Percentiles rank a stretch among this genome's conserved stretches.
These are phyloP conservation scores for Halictus ligatus DNA, from an alignment of 2,888 invertebrate species.

Conservation along the genomic window DNA sequence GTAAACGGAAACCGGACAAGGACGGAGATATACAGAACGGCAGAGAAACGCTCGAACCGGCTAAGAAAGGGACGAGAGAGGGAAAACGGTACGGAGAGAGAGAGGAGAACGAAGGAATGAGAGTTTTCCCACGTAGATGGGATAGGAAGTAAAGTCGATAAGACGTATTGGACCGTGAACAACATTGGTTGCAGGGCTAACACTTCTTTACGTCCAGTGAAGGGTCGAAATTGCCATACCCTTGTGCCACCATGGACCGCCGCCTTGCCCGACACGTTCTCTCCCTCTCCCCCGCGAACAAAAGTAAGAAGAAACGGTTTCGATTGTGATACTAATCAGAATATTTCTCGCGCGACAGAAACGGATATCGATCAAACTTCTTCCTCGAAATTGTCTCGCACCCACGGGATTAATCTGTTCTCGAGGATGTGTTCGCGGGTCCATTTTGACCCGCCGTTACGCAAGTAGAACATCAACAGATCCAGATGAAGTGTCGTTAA, in stretches of 20 bases:
- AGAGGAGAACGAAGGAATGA: constrained; percentile 63
- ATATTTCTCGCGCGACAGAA: background rate
- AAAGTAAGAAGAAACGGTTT: constrained; percentile 54
- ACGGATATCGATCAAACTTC: background rate
- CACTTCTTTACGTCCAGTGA: constrained; percentile 70
- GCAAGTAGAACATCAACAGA: too few species aligned
- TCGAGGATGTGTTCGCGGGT: background rate
- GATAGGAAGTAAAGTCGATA: constrained; percentile 76
- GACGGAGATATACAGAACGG: constrained; percentile 22
- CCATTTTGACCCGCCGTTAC: too few species aligned
- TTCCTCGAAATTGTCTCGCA: background rate
- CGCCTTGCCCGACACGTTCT: constrained; percentile 43
- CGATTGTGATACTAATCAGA: constrained; percentile 20
- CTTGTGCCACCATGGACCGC: constrained; percentile 49
- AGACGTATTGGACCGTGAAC: constrained; percentile 76
- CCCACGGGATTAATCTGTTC: background rate
- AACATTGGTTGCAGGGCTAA: constrained; percentile 72
- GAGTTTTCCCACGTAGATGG: constrained; percentile 74
- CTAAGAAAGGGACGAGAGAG: constrained; percentile 7
- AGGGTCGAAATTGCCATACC: constrained; percentile 67
- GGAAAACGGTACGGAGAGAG: constrained; percentile 38
- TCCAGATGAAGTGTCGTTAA: too few species aligned
- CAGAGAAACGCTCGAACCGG: constrained; percentile 1
- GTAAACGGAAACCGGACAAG: constrained; percentile 41
- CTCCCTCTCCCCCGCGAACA: constrained; percentile 36